Conservation (phyloP, 1,140 invertebrate genomes). For the Amyelois transitella region DNA sequence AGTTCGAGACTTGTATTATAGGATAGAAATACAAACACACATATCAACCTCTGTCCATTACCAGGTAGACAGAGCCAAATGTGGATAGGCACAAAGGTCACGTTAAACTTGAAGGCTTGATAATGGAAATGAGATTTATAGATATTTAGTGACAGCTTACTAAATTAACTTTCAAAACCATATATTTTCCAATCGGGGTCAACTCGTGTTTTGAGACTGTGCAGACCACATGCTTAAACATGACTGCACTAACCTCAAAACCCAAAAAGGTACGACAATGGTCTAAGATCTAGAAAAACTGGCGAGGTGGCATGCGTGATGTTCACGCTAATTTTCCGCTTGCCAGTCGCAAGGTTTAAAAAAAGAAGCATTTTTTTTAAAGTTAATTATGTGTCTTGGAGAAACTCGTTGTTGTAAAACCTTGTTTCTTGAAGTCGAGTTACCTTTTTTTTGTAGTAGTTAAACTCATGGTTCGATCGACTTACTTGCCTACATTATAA, state of each 20-base stretch:
- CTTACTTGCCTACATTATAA: neutral
- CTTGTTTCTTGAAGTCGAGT: neutral
- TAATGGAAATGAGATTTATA: too few relatives aligned
- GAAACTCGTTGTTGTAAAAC: neutral
- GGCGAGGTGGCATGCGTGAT: neutral
- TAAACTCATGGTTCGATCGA: neutral
- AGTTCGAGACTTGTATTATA: too few relatives aligned
- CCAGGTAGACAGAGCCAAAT: too few relatives aligned
- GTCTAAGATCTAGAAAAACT: neutral
- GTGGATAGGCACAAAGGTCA: too few relatives aligned
- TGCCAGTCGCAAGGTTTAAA: neutral
- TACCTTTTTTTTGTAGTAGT: too few relatives aligned
- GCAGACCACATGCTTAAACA: too few relatives aligned
- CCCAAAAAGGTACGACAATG: neutral
- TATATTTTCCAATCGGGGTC: neutral
- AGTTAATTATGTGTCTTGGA: neutral
- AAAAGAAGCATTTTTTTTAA: too few relatives aligned
- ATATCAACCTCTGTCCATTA: too few relatives aligned
- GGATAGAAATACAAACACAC: too few relatives aligned
- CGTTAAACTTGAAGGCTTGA: too few relatives aligned
- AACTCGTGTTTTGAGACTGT: neutral
- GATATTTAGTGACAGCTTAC: too few relatives aligned
- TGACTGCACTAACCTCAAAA: neutral
- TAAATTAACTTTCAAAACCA: too few relatives aligned
- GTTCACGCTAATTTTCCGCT: neutral